Conservation (phyloP, 2,113 vertebrate species). For the Nematolebias whitei region DNA sequence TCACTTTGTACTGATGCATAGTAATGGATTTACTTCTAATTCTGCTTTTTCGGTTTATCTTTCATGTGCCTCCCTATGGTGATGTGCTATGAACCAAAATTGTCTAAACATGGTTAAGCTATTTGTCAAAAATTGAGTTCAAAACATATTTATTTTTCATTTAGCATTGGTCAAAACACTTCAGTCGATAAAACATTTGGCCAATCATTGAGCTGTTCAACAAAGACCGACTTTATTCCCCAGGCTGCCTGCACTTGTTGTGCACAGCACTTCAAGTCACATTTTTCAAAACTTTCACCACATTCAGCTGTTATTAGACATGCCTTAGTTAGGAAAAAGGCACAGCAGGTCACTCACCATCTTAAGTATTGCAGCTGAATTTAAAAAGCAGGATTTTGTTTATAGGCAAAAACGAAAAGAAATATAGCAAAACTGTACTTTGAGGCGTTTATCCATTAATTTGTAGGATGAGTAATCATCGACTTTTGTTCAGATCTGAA, state of each 20-base stretch:
- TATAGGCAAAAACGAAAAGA: background rate
- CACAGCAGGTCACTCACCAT: conserved; percentile 17
- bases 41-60: conserved; percentile 36
- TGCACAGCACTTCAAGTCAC: conserved; percentile 44
- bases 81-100: conserved; percentile 10
- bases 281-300: conserved; percentile 58
- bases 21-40: conserved; percentile 38
- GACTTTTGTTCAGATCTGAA: background rate
- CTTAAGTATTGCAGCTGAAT: conserved; percentile 19
- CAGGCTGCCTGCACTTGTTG: conserved; percentile 38
- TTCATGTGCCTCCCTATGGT: conserved; percentile 5
- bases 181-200: conserved; percentile 69
- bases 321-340: conserved; percentile 24
- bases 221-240: conserved; percentile 56
- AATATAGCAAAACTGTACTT: background rate
- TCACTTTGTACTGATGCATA: conserved; percentile 24
- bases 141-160: conserved; percentile 65
- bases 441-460: too few species aligned
- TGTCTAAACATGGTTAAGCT: conserved; percentile 36
- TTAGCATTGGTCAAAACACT: conserved; percentile 64
- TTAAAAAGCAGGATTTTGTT: conserved; percentile 10
- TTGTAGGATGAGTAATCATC: background rate
- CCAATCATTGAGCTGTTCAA: conserved; percentile 42
- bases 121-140: conserved; percentile 60
- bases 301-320: conserved; percentile 44